Evolutionary conservation across 2,113 vertebrate species (phyloP).

Genomic region (Leuciscus idus): DNA sequence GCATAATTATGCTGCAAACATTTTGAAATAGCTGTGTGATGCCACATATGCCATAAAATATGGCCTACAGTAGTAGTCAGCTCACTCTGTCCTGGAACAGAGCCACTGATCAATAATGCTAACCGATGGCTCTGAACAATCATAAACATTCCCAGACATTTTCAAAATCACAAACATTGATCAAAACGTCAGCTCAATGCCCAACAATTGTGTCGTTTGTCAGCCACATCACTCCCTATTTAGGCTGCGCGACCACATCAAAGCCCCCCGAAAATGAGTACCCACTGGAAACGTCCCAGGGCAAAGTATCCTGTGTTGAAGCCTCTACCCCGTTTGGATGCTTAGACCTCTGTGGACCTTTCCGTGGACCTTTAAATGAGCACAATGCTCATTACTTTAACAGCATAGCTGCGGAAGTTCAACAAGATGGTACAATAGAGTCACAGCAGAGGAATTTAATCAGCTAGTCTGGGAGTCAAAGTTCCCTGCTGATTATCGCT

Average conservation of each 20-base stretch:
- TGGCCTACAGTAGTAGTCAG: background rate
- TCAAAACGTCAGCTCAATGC: background rate
- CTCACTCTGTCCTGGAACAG: background rate
- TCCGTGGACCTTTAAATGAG: slow-evolving; percentile 4
- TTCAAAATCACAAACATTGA: background rate
- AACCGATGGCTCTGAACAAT: background rate
- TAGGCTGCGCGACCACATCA: slow-evolving; percentile 16
- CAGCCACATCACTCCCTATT: background rate
- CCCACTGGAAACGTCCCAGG: background rate
- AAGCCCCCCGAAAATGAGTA: slow-evolving; percentile 2
- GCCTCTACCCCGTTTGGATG: background rate
- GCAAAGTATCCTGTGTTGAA: slow-evolving; percentile 47
- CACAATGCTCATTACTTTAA: slow-evolving; percentile 26
- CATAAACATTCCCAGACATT: background rate
- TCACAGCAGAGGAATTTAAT: slow-evolving; percentile 68
- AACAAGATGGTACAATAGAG: slow-evolving; percentile 49
- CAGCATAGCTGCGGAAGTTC: slow-evolving; percentile 2
- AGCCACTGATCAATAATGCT: background rate
- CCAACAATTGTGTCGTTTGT: background rate
- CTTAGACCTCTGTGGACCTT: background rate
- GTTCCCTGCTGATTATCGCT: slow-evolving; percentile 58
- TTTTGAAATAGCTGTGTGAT: background rate
- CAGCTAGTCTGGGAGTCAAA: slow-evolving; percentile 56
- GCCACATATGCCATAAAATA: background rate
- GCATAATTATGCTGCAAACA: background rate